Percentiles rank a stretch among this genome's conserved stretches.
These are phyloP conservation scores for Hirtodrosophila duncani DNA, from an alignment of 2,888 invertebrate species.

Conservation along the genomic window DNA sequence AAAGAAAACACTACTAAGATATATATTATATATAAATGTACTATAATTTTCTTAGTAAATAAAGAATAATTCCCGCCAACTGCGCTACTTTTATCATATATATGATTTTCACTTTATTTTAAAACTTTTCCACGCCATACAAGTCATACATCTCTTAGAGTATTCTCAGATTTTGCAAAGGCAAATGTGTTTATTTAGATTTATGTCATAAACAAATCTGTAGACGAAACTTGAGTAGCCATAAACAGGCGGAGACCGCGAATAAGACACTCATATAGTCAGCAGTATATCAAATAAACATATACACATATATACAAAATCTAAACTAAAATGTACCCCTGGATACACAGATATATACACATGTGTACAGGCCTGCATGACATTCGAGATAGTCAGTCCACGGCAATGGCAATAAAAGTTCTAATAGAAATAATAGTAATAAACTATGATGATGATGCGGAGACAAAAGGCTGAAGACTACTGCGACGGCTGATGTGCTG, in stretches of 20 bases:
- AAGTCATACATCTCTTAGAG: not conserved
- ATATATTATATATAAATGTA: no score
- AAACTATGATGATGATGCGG: conserved; percentile 8
- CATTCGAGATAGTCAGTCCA: not conserved
- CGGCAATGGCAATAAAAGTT: conserved; percentile 14
- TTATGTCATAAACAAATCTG: conserved; percentile 8
- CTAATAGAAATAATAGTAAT: conserved; percentile 30
- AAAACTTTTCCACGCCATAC: conserved; percentile 10
- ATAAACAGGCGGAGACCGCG: conserved; percentile 20
- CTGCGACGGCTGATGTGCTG: conserved; percentile 14
- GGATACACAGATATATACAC: not conserved
- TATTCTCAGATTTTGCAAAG: not conserved
- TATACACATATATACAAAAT: conserved; percentile 3
- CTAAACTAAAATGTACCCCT: not conserved
- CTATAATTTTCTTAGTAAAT: no score
- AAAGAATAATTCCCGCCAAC: no score
- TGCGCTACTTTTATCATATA: no score
- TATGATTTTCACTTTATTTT: not conserved
- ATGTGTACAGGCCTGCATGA: not conserved
- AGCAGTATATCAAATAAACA: not conserved
- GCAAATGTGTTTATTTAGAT: conserved; percentile 6
- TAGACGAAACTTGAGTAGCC: conserved; percentile 6
- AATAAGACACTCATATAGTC: conserved; percentile 1
- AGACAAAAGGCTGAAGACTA: conserved; percentile 2
- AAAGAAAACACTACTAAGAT: no score